These are phyloP conservation scores for Thermophis baileyi DNA, from an alignment of 2,113 vertebrate species.

Conservation along the genomic window DNA sequence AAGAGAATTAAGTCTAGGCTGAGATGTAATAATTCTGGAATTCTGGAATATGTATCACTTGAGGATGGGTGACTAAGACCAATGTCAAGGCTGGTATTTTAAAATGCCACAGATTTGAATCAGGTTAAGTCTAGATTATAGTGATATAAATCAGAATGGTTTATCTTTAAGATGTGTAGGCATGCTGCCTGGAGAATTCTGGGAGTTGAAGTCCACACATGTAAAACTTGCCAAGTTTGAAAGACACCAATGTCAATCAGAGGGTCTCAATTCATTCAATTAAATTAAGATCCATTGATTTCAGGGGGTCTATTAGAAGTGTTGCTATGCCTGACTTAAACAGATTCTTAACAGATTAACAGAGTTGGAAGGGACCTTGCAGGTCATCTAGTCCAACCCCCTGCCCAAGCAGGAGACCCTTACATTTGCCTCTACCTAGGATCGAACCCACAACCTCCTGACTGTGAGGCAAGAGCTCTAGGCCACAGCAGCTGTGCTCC, in stretches of 20 bases:
- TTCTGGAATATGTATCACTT: background rate
- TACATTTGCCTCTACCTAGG: too few species aligned
- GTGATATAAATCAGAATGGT: background rate
- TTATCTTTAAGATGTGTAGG: background rate
- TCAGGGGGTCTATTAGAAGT: background rate
- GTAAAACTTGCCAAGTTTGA: background rate
- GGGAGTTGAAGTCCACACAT: background rate
- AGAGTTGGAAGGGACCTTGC: too few species aligned
- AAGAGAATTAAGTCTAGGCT: background rate
- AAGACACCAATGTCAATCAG: background rate
- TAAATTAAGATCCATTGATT: background rate
- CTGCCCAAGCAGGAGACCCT: too few species aligned
- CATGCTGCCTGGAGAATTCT: background rate
- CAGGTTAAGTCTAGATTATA: background rate
- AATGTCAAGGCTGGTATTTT: background rate
- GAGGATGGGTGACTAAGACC: background rate
- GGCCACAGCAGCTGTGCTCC: too few species aligned
- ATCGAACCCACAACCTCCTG: too few species aligned
- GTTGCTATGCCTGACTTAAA: background rate
- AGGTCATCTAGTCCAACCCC: too few species aligned
- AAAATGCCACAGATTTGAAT: background rate
- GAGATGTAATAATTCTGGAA: background rate
- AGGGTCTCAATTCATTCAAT: background rate
- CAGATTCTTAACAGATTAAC: too few species aligned
- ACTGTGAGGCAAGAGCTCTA: too few species aligned